These are phyloP conservation scores for Amyelois transitella DNA, from an alignment of 1,140 invertebrate genomes.

Conservation along the genomic window DNA sequence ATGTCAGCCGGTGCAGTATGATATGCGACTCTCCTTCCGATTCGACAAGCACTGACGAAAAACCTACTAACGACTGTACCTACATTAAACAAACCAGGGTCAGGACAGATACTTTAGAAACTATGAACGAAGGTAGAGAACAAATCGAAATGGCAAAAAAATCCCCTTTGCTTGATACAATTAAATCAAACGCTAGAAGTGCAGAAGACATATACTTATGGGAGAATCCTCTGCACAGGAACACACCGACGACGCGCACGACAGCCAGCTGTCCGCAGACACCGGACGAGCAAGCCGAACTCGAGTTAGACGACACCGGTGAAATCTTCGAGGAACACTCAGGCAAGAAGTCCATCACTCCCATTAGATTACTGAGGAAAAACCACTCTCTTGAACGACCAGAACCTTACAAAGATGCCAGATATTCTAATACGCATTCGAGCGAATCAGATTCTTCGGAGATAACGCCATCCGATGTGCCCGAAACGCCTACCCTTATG, in stretches of 20 bases:
- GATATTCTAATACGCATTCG: slow-evolving; percentile 41
- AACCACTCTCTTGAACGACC: slow-evolving; percentile 56
- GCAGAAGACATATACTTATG: slow-evolving; percentile 82
- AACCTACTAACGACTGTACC: slow-evolving; percentile 54
- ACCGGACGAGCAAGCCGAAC: slow-evolving; percentile 80
- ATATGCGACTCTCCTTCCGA: slow-evolving; percentile 62
- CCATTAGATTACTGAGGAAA: slow-evolving; percentile 72
- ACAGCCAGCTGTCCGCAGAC: slow-evolving; percentile 74
- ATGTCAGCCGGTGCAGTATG: slow-evolving; percentile 49
- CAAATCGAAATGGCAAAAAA: slow-evolving; percentile 42
- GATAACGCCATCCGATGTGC: slow-evolving; percentile 27
- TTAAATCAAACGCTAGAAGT: slow-evolving; percentile 61
- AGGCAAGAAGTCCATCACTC: slow-evolving; percentile 78
- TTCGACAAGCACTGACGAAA: slow-evolving; percentile 58
- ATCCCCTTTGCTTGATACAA: slow-evolving; percentile 49
- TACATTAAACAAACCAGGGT: slow-evolving; percentile 28
- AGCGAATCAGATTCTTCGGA: slow-evolving; percentile 58
- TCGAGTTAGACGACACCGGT: slow-evolving; percentile 78
- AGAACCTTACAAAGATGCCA: slow-evolving; percentile 25
- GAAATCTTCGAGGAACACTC: slow-evolving; percentile 77
- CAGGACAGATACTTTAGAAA: slow-evolving; percentile 24
- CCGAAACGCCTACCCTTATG: slow-evolving; percentile 20
- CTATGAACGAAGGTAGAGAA: slow-evolving; percentile 32
- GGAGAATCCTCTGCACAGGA: slow-evolving; percentile 83
- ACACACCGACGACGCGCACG: slow-evolving; percentile 62